Evolutionary conservation across 2,797 vertebrate genomes (phyloP), one percentile per base, ranked within the genome.

Genomic region (Sebastes hubbsi): DNA sequence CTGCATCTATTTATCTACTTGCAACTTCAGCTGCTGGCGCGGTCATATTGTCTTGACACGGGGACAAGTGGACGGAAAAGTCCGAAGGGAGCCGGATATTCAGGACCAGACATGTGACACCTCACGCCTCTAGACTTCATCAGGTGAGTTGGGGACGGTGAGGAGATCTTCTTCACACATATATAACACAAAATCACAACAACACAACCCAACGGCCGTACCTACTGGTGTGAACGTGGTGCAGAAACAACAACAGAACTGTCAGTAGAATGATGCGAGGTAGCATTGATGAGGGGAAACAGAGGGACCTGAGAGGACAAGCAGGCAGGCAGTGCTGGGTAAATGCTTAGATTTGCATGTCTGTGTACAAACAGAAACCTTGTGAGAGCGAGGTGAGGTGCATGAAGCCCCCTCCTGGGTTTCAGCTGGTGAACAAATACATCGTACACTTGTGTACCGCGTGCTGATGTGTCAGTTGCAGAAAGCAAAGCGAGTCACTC

Each of bases 361-460:
- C 78, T 88, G 87, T 90, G 87, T 87, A 83, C 78, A 88, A 91
- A 91, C 77, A 91, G 81, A 90, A 90, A 89, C 92, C 90, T 90
- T 84, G 90, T 90, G 90, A 90, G 82, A 82, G 80, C 16, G 79
- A 87, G 71, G 7, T 76, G 85, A 82, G 86, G 80, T 65, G 84
- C 82, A 61, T 49, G 55, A 77, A 62, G n/a, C 72, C 52, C 24
- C 71, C 63, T 66, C 49, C 77, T 66, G 73, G 76, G 72, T 81
- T 91, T 72, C 86, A 86, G 92, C 92, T 92, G 91, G 89, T 90
- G 89, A 91, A 89, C 77, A 82, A 82, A 88, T 32, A 60, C 52
- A 75, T 78, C 8, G 62, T 74, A 84, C 81, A 81, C 77, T 64
- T 34, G 80, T 82, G 78, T 82, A 75, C 84, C 72, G 25, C 60